Base-by-base conservation (phyloP, 2,113 vertebrate species). In the Butorides virescens region DNA sequence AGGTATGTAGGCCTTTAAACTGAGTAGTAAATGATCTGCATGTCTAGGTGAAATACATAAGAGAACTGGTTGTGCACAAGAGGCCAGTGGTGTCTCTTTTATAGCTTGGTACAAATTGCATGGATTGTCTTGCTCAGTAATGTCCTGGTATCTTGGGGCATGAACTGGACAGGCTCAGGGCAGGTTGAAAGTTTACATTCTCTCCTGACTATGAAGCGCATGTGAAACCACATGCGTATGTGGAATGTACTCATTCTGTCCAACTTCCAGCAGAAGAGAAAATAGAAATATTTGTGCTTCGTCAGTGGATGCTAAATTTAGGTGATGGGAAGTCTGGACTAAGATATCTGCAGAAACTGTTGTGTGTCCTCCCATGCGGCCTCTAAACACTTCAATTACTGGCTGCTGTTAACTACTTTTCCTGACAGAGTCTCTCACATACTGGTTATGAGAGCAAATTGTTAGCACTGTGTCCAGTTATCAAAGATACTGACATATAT, bases 231-330 rank as follows among this genome's bases (percentile, higher is more conserved):
- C 23, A 4, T 53, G 34, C 2, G 1, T 71, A 5, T 21, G 42
- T 89, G 76, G 39, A 93, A 66, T 44, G 66, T 72, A 17, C 27
- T 93, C 0, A 0, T 82, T 89, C 67, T 82, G 65, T 65, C 73
- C 62, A 52, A 14, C 65, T 83, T 90, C 68, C 58, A 90, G 72
- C 58, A 56, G 70, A 70, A 49, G 27, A 87, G 70, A 94, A 96
- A 94, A 86, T n/a, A 95, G 49, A 86, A 94, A 34, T 30, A 62
- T 59, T 88, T 78, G 65, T 42, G 22, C 15, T 81, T 96, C 44
- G 27, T 91, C 76, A 95, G 92, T 22, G 8, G 56, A 36, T 67
- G 55, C 80, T 92, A 81, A 93, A 86, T 93, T 80, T 93, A 90
- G 86, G 47, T 46, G 39, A 63, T 85, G 62, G 62, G 80, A 92